Evolutionary conservation across 1,140 invertebrate species (phyloP).

Genomic region (Drosophila carrolli): DNA sequence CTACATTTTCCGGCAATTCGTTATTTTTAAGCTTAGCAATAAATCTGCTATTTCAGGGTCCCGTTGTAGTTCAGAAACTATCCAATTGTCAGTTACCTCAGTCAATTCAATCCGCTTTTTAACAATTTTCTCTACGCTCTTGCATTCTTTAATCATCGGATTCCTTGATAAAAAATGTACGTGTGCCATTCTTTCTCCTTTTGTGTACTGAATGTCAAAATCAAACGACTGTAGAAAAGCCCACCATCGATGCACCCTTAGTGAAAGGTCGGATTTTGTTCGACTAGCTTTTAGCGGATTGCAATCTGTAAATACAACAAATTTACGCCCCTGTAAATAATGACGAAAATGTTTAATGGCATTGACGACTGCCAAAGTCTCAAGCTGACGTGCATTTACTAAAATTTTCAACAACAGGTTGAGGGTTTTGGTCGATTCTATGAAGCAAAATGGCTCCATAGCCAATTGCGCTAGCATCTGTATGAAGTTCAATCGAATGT

Average conservation of each 20-base stretch:
- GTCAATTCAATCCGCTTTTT: too few species aligned
- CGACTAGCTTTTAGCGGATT: constrained; percentile 4
- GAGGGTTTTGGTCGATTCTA: background rate
- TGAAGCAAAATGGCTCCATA: constrained; percentile 7
- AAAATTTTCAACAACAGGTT: background rate
- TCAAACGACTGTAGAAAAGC: constrained; percentile 12
- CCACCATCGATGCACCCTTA: background rate
- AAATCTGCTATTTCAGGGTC: background rate
- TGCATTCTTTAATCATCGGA: background rate
- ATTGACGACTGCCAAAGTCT: too few species aligned
- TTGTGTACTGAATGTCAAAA: background rate
- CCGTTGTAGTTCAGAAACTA: too few species aligned
- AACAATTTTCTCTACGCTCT: background rate
- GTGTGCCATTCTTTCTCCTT: background rate
- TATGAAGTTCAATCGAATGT: constrained; percentile 7
- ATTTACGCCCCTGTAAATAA: constrained; percentile 4
- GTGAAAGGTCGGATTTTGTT: background rate
- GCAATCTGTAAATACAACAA: background rate
- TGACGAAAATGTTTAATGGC: too few species aligned
- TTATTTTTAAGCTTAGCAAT: background rate
- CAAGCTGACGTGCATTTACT: constrained; percentile 3
- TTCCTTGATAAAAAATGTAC: background rate
- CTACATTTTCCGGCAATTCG: too few species aligned
- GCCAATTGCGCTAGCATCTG: constrained; percentile 8
- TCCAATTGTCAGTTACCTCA: too few species aligned